These are phyloP conservation scores for Brachionus plicatilis DNA, from an alignment of 1,140 invertebrate species.

Conservation along the genomic window DNA sequence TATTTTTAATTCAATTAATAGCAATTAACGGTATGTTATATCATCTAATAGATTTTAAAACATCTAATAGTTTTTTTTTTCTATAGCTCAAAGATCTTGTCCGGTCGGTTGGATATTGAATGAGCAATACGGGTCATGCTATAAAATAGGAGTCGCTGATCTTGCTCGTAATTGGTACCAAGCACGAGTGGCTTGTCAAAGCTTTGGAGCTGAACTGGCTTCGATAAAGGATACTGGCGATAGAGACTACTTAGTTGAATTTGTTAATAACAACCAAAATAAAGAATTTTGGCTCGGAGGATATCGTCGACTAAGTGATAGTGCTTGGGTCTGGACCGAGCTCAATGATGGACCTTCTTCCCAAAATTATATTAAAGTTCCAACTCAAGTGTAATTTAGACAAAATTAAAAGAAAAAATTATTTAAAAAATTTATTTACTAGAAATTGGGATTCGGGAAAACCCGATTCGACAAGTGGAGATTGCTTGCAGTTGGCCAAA, in stretches of 20 bases:
- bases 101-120: constrained; percentile 34
- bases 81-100: constrained; percentile 27
- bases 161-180: constrained; percentile 33
- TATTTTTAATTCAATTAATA: neutral
- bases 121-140: constrained; percentile 4
- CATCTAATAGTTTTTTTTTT: neutral
- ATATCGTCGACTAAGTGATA: neutral
- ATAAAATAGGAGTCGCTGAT: neutral
- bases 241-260: constrained; percentile 4
- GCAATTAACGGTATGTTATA: neutral
- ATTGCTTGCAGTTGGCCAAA: constrained; percentile 14
- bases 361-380: constrained; percentile 20
- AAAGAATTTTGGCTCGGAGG: constrained; percentile 33
- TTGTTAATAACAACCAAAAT: neutral
- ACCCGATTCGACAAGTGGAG: neutral
- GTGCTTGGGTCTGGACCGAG: constrained; percentile 25
- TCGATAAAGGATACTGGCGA: constrained; percentile 31
- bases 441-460: constrained; percentile 27
- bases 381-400: neutral
- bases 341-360: constrained; percentile 15
- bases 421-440: neutral
- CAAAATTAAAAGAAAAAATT: neutral
- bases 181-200: constrained; percentile 24
- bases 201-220: constrained; percentile 12
- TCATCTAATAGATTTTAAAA: no score